A percentile compares a stretch with the other conserved stretches of the same genome.
Evolutionary conservation across 2,888 invertebrate genomes (phyloP).

Genomic region (Pharmacophagus antenor): DNA sequence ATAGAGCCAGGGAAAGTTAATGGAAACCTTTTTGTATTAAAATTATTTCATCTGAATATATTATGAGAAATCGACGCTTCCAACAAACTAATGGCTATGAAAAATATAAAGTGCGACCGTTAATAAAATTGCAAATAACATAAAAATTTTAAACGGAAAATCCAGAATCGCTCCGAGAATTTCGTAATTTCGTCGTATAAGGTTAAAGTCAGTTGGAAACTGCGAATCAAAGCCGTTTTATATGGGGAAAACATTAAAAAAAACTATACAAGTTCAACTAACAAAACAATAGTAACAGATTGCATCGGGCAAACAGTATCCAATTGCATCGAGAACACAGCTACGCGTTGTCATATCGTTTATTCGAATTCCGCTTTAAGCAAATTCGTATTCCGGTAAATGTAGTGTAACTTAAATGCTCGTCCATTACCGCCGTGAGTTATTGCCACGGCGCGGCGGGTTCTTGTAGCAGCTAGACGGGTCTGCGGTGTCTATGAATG

Average conservation of each 20-base stretch:
- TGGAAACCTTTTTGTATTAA: too few relatives aligned
- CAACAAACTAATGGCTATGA: too few relatives aligned
- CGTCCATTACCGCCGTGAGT: constrained; percentile 27
- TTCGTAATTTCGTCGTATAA: too few relatives aligned
- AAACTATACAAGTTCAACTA: not conserved
- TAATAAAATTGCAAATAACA: too few relatives aligned
- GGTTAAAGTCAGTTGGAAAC: too few relatives aligned
- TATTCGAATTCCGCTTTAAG: constrained; percentile 10
- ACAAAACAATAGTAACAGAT: not conserved
- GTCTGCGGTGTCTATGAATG: constrained; percentile 24
- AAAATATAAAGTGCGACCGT: too few relatives aligned
- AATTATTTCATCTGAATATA: too few relatives aligned
- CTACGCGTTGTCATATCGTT: not conserved
- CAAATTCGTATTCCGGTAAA: constrained; percentile 24
- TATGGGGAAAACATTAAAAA: not conserved
- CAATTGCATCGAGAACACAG: not conserved
- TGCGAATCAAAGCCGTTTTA: too few relatives aligned
- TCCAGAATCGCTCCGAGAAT: too few relatives aligned
- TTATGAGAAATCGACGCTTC: too few relatives aligned
- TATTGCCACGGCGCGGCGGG: constrained; percentile 25
- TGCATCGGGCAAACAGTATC: not conserved
- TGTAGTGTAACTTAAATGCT: constrained; percentile 27
- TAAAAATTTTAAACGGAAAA: too few relatives aligned
- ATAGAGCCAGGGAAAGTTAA: too few relatives aligned
- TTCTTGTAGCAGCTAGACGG: constrained; percentile 25